phyloP scores from a whole-genome alignment of 1,140 invertebrate species.

The Drosophila funebris region DNA sequence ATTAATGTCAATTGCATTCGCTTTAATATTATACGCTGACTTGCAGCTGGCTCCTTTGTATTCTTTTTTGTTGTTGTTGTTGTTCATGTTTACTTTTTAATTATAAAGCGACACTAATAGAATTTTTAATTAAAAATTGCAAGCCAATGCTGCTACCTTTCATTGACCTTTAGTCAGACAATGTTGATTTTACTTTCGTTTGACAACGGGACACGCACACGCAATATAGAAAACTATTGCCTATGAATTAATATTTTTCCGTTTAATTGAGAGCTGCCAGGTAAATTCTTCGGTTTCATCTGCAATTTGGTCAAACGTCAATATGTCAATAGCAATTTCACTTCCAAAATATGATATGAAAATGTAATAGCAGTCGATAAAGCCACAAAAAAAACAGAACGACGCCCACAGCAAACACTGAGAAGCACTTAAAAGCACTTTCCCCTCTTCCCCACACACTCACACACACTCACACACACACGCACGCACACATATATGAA shows the following conservation, averaged over 20 bases:
- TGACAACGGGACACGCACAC: conserved; percentile 70
- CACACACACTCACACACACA: too few species aligned
- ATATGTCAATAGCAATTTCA: conserved; percentile 76
- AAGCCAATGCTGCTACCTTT: conserved; percentile 13
- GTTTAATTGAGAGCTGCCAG: conserved; percentile 56
- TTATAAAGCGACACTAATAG: conserved; percentile 77
- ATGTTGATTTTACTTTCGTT: conserved; percentile 58
- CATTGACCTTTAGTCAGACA: conserved; percentile 40
- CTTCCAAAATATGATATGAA: conserved; percentile 64
- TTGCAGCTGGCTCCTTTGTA: conserved; percentile 12
- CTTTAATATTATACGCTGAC: conserved; percentile 56
- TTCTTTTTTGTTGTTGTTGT: conserved; percentile 10
- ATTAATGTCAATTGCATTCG: conserved; percentile 61
- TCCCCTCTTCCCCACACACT: too few species aligned
- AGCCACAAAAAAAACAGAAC: conserved; percentile 22
- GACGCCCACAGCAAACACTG: conserved; percentile 14
- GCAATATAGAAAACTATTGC: conserved; percentile 21
- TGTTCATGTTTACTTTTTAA: conserved; percentile 60
- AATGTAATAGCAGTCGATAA: conserved; percentile 48
- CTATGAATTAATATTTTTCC: conserved; percentile 80
- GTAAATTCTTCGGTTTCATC: conserved; percentile 4
- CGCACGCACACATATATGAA: too few species aligned
- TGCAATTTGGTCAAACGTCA: conserved; percentile 57
- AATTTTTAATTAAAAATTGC: conserved; percentile 80
- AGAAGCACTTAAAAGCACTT: conserved; percentile 37